Base-by-base conservation (phyloP, 2,113 vertebrate species). In the Naja naja region DNA sequence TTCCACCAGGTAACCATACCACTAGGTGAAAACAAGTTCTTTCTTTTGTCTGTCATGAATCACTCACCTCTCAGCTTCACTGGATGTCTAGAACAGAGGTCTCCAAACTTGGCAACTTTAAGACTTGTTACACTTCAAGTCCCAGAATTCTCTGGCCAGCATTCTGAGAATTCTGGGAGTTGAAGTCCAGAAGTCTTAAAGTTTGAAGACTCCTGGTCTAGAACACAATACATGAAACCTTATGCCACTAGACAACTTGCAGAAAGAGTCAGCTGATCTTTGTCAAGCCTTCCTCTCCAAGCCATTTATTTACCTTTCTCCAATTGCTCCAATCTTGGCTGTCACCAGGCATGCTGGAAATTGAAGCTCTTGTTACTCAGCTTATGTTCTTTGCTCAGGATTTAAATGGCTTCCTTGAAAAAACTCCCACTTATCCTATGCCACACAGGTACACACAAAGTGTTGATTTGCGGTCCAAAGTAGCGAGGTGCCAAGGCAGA, bases 311-410 rank as follows among this genome's bases (percentile, higher is more conserved):
- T 45, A 39, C 43, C 43, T 85, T 69, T 30, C 30, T 34, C 81
- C 34, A 3, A 22, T 22, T 23, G 47, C 53, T 43, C 43, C 45
- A n/a, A 47, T 27, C 85, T 88, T 45, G 20, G 1, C 6, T 9
- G 0, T 25, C 52, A 18, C 85, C 86, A 8, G 64, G 64, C 52
- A 34, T 47, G 4, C 54, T 88, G 53, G 64, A 85, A 91, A 88
- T 60, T 88, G 89, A 88, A 92, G 87, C 91, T 55, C 60, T 85
- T 92, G 89, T 81, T 90, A 27, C 85, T 43, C 23, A 90, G 89
- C 87, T 89, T 93, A 49, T 86, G 69, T 89, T 55, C 87, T 93
- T 92, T 91, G 89, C 93, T 94, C 3, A 0, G 54, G 91, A 88
- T 92, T 89, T 54, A 85, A 58, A 39, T 47, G 47, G 12, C 91